A percentile compares a stretch with the other conserved stretches of the same genome.
Evolutionary conservation across 2,113 vertebrate genomes (phyloP).

Genomic region (Leucosticte australis): DNA sequence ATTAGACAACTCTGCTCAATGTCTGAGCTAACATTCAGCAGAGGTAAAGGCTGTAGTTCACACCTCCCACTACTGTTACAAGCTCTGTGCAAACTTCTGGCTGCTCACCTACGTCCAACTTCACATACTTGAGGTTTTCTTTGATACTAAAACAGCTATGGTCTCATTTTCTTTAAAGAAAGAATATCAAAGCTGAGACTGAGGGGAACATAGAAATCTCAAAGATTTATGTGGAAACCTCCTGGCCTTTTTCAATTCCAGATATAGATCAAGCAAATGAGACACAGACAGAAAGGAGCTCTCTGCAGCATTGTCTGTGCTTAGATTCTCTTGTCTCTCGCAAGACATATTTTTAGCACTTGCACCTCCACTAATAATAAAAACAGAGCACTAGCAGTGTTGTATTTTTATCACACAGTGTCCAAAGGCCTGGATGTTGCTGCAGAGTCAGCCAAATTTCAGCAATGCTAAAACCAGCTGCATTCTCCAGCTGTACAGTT

Average conservation of each 20-base stretch:
- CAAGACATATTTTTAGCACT: constrained; percentile 8
- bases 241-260: background rate
- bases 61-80: background rate
- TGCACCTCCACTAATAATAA: constrained; percentile 29
- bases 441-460: background rate
- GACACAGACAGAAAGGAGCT: background rate
- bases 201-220: background rate
- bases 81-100: background rate
- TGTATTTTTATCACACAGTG: background rate
- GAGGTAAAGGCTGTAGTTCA: background rate
- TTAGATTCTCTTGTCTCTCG: background rate
- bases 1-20: background rate
- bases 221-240: background rate
- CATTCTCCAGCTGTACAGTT: background rate
- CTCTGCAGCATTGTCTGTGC: background rate
- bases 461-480: constrained; percentile 38
- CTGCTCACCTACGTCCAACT: background rate
- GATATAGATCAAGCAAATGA: background rate
- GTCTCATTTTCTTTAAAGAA: background rate
- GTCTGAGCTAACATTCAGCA: background rate
- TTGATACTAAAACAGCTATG: background rate
- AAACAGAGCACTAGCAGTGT: background rate
- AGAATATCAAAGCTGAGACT: background rate
- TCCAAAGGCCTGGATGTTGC: constrained; percentile 11
- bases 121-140: constrained; percentile 24